Evolutionary conservation across 2,797 vertebrate genomes (phyloP).

Genomic region (Pagetopsis macropterus): DNA sequence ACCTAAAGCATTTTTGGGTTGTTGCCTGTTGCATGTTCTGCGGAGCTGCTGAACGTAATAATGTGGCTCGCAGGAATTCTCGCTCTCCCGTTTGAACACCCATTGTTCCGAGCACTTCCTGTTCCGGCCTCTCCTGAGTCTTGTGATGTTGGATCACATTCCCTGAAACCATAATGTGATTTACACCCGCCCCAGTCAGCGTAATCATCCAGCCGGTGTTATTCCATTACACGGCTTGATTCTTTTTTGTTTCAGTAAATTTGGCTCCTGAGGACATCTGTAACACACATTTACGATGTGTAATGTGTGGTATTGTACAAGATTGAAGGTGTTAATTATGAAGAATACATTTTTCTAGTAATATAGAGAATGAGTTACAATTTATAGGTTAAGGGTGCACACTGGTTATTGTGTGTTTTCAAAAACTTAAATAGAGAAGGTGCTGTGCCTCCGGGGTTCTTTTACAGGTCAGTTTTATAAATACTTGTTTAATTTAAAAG

Average conservation of each 20-base stretch:
- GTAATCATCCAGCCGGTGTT: slow-evolving; percentile 59
- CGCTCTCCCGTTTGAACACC: slow-evolving; percentile 39
- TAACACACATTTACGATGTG: slow-evolving; percentile 60
- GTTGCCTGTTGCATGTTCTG: slow-evolving; percentile 68
- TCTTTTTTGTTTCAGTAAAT: slow-evolving; percentile 42
- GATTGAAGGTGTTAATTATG: slow-evolving; percentile 55
- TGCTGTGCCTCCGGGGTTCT: neutral
- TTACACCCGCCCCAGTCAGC: slow-evolving; percentile 52
- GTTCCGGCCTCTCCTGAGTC: slow-evolving; percentile 40
- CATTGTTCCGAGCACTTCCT: slow-evolving; percentile 59
- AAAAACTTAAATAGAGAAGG: no score
- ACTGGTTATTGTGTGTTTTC: slow-evolving; percentile 27
- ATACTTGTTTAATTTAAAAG: slow-evolving; percentile 16
- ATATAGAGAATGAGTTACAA: slow-evolving; percentile 19
- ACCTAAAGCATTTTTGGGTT: slow-evolving; percentile 76
- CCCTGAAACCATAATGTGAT: slow-evolving; percentile 68
- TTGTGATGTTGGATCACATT: slow-evolving; percentile 58
- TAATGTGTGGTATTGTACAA: slow-evolving; percentile 42
- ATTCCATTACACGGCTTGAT: slow-evolving; percentile 45
- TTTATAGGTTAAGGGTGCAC: slow-evolving; percentile 33
- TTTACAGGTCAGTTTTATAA: slow-evolving; percentile 38
- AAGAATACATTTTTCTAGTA: slow-evolving; percentile 33
- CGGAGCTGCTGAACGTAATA: slow-evolving; percentile 55
- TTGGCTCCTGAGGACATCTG: slow-evolving; percentile 45
- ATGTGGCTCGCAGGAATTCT: slow-evolving; percentile 75